These are phyloP conservation scores for Drosophila tripunctata DNA, from an alignment of 2,888 invertebrate genomes.

Conservation along the genomic window DNA sequence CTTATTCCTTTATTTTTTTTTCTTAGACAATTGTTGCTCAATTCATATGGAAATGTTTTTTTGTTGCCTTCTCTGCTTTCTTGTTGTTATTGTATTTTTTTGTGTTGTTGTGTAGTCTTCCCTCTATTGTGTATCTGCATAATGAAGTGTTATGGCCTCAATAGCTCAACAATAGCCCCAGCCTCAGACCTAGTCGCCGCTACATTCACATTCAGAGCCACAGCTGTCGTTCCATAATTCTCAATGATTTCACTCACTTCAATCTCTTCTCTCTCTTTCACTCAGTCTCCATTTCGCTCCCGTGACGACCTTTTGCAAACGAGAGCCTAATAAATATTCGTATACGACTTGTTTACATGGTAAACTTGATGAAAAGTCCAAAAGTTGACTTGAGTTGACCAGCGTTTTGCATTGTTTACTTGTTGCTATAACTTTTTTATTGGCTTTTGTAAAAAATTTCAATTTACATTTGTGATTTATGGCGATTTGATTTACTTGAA, in stretches of 20 bases:
- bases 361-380: conserved; percentile 30
- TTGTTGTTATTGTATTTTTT: neutral
- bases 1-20: conserved; percentile 35
- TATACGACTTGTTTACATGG: conserved; percentile 20
- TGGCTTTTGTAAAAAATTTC: conserved; percentile 25
- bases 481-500: conserved; percentile 45
- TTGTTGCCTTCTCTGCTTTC: neutral
- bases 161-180: conserved; percentile 41
- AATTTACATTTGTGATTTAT: conserved; percentile 54
- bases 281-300: neutral
- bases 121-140: conserved; percentile 38
- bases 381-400: conserved; percentile 29
- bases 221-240: conserved; percentile 31
- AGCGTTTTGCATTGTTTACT: conserved; percentile 26
- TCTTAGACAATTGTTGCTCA: conserved; percentile 63
- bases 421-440: conserved; percentile 36
- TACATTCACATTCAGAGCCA: neutral
- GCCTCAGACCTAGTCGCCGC: too few relatives aligned
- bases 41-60: conserved; percentile 69
- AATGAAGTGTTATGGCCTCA: conserved; percentile 59
- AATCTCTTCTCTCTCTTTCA: neutral
- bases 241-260: conserved; percentile 27
- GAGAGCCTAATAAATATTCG: conserved; percentile 24
- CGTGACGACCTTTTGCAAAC: conserved; percentile 27
- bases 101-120: neutral